A percentile compares a stretch with the other conserved stretches of the same genome.
Evolutionary conservation across 2,797 vertebrate species (phyloP).

Genomic region (Bradypus variegatus): DNA sequence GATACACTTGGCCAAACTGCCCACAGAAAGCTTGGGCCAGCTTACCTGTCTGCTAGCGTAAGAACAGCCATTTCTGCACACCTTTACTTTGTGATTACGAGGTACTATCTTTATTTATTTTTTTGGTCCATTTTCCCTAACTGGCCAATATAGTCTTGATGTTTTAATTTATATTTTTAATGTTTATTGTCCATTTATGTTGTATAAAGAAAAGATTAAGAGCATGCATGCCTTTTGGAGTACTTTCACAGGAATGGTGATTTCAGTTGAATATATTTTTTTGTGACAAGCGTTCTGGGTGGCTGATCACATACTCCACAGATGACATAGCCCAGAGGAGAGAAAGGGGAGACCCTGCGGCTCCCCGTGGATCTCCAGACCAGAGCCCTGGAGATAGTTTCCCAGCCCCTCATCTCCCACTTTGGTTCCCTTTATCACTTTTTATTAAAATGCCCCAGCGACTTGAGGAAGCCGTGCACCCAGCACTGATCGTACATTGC

Average conservation of each 20-base stretch:
- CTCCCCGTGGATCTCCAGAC: rapidly evolving
- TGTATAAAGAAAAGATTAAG: not conserved
- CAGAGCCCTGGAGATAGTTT: no score
- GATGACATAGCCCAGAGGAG: not conserved
- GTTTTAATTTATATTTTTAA: not conserved
- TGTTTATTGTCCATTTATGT: not conserved
- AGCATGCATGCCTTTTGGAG: not conserved
- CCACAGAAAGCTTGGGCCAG: not conserved
- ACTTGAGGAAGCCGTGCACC: not conserved
- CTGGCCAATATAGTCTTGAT: not conserved
- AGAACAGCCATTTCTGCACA: rapidly evolving
- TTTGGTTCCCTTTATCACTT: rapidly evolving
- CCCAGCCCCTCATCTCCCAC: no score
- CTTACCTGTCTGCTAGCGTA: rapidly evolving
- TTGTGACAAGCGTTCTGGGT: not conserved
- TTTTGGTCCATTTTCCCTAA: not conserved
- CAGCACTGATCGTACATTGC: not conserved
- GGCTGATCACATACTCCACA: not conserved
- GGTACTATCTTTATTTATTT: not conserved
- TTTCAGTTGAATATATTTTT: not conserved
- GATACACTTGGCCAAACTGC: not conserved
- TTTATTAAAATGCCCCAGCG: not conserved
- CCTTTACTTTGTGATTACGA: not conserved
- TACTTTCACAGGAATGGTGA: not conserved
- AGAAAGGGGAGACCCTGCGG: no score